These are phyloP conservation scores for Gambelia wislizenii DNA, from an alignment of 2,797 vertebrate species.

Conservation along the genomic window DNA sequence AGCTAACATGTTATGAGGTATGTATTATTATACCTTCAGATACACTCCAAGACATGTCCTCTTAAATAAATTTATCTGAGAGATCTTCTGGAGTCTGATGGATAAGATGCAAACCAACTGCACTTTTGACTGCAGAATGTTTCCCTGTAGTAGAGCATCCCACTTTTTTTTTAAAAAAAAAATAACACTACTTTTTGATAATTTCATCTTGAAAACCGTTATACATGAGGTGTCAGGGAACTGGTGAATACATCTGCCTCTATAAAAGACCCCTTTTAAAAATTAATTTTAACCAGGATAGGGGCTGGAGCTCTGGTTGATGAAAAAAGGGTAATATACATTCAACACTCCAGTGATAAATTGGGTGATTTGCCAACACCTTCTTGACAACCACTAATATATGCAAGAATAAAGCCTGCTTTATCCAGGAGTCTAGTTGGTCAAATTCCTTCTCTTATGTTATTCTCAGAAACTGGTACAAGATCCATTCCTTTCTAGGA, in stretches of 20 bases:
- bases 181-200: constrained; percentile 9
- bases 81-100: neutral
- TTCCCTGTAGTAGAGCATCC: neutral
- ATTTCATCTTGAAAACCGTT: constrained; percentile 38
- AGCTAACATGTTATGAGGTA: constrained; percentile 45
- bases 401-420: constrained; percentile 21
- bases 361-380: constrained; percentile 40
- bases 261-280: constrained; percentile 20
- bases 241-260: constrained; percentile 32
- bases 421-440: neutral
- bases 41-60: constrained; percentile 15
- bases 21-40: constrained; percentile 44
- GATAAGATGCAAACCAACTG: constrained; percentile 1
- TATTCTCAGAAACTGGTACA: constrained; percentile 30
- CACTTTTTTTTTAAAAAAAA: neutral
- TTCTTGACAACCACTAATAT: constrained; percentile 16
- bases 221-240: constrained; percentile 23
- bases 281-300: constrained; percentile 28
- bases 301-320: constrained; percentile 5
- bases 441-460: constrained; percentile 14
- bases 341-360: constrained; percentile 35
- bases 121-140: neutral
- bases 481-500: neutral
- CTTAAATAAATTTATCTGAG: neutral
- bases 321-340: constrained; percentile 36